These are phyloP conservation scores for Halyomorpha halys DNA, from an alignment of 1,140 invertebrate genomes.

Conservation along the genomic window DNA sequence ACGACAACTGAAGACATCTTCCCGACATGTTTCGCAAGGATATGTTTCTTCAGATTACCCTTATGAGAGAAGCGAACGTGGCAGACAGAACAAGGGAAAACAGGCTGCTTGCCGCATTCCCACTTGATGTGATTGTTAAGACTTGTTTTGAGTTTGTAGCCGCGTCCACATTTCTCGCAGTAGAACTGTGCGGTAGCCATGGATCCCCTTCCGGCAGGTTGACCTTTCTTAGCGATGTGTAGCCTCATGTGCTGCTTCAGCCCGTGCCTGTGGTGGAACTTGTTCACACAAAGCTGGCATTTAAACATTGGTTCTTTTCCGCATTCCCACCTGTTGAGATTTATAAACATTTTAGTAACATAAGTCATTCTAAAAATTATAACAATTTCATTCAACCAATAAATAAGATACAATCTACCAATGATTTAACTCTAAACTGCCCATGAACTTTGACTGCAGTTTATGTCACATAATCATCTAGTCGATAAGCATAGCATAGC, in stretches of 20 bases:
- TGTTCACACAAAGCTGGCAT: slow-evolving; percentile 30
- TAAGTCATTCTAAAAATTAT: too few species aligned
- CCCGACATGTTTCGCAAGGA: slow-evolving; percentile 4
- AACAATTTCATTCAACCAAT: too few species aligned
- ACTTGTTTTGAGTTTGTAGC: slow-evolving; percentile 49
- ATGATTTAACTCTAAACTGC: too few species aligned
- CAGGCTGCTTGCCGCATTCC: slow-evolving; percentile 47
- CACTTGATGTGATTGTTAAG: slow-evolving; percentile 36
- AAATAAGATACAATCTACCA: too few species aligned
- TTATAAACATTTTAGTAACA: too few species aligned
- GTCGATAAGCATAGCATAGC: too few species aligned
- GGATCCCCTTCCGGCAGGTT: neutral
- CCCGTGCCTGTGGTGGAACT: slow-evolving; percentile 33
- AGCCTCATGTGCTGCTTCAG: slow-evolving; percentile 29
- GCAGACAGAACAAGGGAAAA: slow-evolving; percentile 3
- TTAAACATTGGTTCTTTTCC: slow-evolving; percentile 28
- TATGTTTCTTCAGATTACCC: slow-evolving; percentile 14
- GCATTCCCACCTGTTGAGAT: slow-evolving; percentile 20
- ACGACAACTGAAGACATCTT: neutral
- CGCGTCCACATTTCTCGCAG: slow-evolving; percentile 52
- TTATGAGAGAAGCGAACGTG: slow-evolving; percentile 4
- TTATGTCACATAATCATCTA: too few species aligned
- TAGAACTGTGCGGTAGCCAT: neutral
- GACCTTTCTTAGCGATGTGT: neutral
- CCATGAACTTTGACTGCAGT: too few species aligned